phyloP scores from a whole-genome alignment of 2,888 invertebrate genomes.

The Clanis bilineata region DNA sequence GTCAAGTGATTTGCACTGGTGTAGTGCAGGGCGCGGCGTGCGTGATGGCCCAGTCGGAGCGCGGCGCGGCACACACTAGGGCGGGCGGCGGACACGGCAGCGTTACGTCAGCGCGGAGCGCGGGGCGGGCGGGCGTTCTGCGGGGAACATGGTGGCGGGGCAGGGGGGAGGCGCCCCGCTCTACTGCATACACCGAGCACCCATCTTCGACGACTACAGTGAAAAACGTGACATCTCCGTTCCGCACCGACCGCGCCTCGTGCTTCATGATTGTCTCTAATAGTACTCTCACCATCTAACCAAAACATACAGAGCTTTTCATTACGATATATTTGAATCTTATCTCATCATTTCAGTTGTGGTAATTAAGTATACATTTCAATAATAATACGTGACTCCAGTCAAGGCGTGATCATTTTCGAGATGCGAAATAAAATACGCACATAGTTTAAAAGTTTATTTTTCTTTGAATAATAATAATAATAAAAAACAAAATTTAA shows the following conservation, averaged over 20 bases:
- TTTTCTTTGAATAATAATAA: slow-evolving; percentile 75
- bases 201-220: slow-evolving; percentile 67
- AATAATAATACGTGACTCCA: neutral
- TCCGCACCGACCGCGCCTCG: slow-evolving; percentile 43
- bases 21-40: slow-evolving; percentile 65
- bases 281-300: slow-evolving; percentile 2
- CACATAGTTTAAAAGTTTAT: slow-evolving; percentile 58
- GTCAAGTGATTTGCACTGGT: slow-evolving; percentile 75
- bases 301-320: neutral
- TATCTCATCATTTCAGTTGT: neutral
- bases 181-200: slow-evolving; percentile 76
- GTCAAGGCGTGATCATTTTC: too few species aligned
- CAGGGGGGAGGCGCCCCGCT: slow-evolving; percentile 58
- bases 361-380: neutral
- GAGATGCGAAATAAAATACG: slow-evolving; percentile 35
- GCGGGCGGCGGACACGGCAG: slow-evolving; percentile 74
- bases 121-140: slow-evolving; percentile 63
- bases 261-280: slow-evolving; percentile 33
- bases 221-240: slow-evolving; percentile 72
- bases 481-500: slow-evolving; percentile 69
- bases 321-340: neutral
- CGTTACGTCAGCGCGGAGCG: slow-evolving; percentile 78
- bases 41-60: slow-evolving; percentile 67
- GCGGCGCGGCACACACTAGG: slow-evolving; percentile 80
- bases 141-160: slow-evolving; percentile 69